Evolutionary conservation across 2,113 vertebrate genomes (phyloP).

Genomic region (Bucco capensis): DNA sequence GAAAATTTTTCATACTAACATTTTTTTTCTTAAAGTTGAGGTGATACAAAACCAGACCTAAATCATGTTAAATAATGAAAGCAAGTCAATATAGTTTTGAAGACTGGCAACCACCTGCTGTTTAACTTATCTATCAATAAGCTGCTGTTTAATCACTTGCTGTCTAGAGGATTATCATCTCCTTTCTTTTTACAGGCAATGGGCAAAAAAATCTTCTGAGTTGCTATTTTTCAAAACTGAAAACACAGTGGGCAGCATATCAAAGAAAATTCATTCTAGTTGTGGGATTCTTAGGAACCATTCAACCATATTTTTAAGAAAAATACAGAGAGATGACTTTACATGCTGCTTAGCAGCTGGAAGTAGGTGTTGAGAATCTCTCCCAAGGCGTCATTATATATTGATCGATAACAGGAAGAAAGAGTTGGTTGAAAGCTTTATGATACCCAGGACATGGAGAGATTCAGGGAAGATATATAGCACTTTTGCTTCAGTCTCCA

Average conservation of each 20-base stretch:
- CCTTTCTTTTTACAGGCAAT: conserved; percentile 20
- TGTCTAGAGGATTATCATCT: neutral
- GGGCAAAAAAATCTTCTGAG: neutral
- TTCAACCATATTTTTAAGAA: neutral
- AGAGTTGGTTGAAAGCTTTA: neutral
- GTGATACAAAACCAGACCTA: neutral
- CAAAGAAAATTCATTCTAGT: neutral
- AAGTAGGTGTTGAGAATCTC: neutral
- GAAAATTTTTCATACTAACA: neutral
- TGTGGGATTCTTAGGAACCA: neutral
- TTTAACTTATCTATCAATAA: conserved; percentile 14
- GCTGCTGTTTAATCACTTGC: conserved; percentile 8
- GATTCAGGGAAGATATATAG: neutral
- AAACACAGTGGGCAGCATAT: neutral
- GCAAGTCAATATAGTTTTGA: neutral
- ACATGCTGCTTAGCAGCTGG: neutral
- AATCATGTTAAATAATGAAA: neutral
- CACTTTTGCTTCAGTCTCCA: neutral
- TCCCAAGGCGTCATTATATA: neutral
- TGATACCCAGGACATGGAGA: neutral
- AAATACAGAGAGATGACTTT: neutral
- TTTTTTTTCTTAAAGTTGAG: neutral
- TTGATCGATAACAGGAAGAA: neutral
- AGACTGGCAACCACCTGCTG: neutral
- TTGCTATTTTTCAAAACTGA: neutral